Conservation (phyloP, 1,140 invertebrate genomes). For the Trichomalopsis sarcophagae region DNA sequence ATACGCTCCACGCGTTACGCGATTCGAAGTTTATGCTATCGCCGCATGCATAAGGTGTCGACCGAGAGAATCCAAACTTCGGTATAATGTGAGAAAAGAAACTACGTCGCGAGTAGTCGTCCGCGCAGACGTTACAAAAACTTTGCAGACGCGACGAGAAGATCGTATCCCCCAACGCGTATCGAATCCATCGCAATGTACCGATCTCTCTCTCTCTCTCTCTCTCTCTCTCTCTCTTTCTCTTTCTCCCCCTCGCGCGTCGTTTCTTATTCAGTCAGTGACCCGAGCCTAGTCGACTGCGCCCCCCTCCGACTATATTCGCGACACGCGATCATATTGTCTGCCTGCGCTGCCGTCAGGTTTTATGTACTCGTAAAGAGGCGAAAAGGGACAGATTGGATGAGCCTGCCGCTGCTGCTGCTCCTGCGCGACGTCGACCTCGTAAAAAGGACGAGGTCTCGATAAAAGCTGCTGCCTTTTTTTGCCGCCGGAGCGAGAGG, state of each 20-base stretch:
- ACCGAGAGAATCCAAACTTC: too few species aligned
- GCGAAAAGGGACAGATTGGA: constrained; percentile 13
- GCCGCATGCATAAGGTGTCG: too few species aligned
- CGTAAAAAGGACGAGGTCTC: not conserved
- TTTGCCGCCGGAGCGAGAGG: not conserved
- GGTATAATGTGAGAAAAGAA: not conserved
- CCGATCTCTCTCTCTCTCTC: not conserved
- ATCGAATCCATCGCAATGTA: not conserved
- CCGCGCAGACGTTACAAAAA: not conserved
- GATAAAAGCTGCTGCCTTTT: constrained; percentile 6
- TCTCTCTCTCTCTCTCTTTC: too few species aligned
- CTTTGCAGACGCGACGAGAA: not conserved
- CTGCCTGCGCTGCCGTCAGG: not conserved
- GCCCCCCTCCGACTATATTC: not conserved
- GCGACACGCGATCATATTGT: constrained; percentile 17
- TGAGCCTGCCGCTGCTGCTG: not conserved
- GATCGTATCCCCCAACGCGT: not conserved
- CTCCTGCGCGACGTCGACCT: not conserved
- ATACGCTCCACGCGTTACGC: not conserved
- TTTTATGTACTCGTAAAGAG: constrained; percentile 30
- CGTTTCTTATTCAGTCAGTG: constrained; percentile 27
- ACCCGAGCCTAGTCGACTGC: not conserved
- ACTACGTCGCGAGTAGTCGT: not conserved
- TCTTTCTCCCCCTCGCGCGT: too few species aligned
- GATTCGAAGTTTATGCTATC: not conserved